phyloP scores from a whole-genome alignment of 2,797 vertebrate species.

The Acrocephalus scirpaceus region DNA sequence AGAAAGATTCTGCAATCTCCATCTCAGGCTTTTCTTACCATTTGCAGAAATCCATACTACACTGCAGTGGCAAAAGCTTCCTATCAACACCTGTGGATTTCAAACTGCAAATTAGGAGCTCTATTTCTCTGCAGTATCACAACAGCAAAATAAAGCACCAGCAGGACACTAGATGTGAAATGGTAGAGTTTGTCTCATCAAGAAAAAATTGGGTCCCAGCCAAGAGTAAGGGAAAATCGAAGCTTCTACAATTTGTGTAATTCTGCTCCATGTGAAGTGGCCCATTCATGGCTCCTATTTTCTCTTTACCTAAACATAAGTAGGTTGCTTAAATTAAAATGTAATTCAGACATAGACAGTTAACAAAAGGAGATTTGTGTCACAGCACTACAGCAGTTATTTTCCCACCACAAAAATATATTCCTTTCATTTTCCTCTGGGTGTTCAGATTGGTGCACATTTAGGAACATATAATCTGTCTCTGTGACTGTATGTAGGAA shows the following conservation, averaged over 20 bases:
- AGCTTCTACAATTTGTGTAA: background rate
- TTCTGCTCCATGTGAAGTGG: background rate
- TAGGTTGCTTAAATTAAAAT: background rate
- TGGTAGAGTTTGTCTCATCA: background rate
- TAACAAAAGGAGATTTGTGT: background rate
- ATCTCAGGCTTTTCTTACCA: background rate
- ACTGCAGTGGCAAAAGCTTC: background rate
- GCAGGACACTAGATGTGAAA: conserved; percentile 13
- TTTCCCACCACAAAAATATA: background rate
- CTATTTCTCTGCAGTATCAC: background rate
- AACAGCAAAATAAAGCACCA: conserved; percentile 15
- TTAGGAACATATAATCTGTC: background rate
- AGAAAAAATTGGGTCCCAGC: background rate
- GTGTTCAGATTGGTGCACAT: background rate
- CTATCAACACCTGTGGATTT: background rate
- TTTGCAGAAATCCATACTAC: background rate
- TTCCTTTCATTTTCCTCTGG: background rate
- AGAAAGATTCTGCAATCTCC: background rate
- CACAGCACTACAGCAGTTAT: background rate
- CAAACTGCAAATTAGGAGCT: background rate
- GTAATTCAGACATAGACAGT: background rate
- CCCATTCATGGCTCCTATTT: background rate
- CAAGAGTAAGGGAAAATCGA: background rate
- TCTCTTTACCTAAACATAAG: background rate
- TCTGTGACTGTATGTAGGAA: background rate